Base-by-base conservation (phyloP, 2,797 vertebrate genomes). In the Onychomys torridus region DNA sequence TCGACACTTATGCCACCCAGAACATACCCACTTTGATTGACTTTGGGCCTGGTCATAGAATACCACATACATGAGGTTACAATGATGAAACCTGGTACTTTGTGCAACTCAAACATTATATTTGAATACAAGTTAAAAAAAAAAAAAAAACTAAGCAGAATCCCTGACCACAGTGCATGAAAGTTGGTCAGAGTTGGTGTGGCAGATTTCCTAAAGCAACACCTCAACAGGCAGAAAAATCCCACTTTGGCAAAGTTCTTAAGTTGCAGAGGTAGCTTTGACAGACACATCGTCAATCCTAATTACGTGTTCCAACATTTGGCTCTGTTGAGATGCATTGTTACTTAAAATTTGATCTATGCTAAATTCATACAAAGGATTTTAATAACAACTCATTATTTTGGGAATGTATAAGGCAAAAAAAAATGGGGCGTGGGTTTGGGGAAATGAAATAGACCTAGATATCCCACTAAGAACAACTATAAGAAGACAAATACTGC, bases 381-480 rank as follows among this genome's bases (percentile, higher is more conserved):
- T 91, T 96, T 90, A 5, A 78, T 25, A 81, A 32, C 34, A 95
- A 85, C 3, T 27, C 9, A 37, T 85, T 96, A 59, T 63, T 95
- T 96, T 95, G 75, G 29, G 63, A 67, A 34, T 19, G 6, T 13
- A 57, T 29, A 84, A 29, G 43, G 1, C 43, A 81, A 79, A 90
- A 86, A 76, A 16, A 14, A 21, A 40, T 17, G 75, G 13, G 23
- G 37, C 0, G 46, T 52, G 13, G 67, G 78, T 52, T 79, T 13
- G 88, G 7, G 37, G n/a, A 93, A 69, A 95, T 75, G 79, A 88
- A 75, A 13, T 69, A 37, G n/a, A 43, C 8, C 94, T 49, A 61
- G 61, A 16, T 75, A 94, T 32, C 52, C 61, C 81, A n/a, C 37
- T 55, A 32, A 73, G 82, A 94, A 91, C 52, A 90, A 67, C 67